A percentile compares a stretch with the other conserved stretches of the same genome.
phyloP scores from a whole-genome alignment of 2,113 vertebrate genomes.

The Anoura caudifer region DNA sequence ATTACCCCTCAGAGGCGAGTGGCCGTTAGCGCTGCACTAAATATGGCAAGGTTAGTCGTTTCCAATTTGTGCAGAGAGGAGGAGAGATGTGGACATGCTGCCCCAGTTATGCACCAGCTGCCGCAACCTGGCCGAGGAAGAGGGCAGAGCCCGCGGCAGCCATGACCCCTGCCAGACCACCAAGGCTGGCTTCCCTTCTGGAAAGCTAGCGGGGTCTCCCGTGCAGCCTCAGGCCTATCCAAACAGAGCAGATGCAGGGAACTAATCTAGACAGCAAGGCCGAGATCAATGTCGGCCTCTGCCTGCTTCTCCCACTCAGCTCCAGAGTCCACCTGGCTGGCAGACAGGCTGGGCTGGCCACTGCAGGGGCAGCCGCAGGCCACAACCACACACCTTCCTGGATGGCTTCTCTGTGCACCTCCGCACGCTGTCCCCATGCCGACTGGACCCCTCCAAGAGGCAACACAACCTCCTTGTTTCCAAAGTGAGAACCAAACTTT shows the following conservation, averaged over 20 bases:
- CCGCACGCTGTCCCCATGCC: fast-evolving
- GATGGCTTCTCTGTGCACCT: background rate
- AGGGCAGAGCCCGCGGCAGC: fast-evolving
- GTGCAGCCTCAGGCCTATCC: background rate
- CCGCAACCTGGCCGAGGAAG: background rate
- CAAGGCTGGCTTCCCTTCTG: background rate
- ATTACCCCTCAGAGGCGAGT: constrained; percentile 90
- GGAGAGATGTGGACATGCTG: constrained; percentile 59
- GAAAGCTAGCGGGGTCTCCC: background rate
- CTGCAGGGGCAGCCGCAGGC: background rate
- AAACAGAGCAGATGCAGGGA: background rate
- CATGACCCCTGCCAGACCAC: fast-evolving
- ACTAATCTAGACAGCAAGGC: background rate
- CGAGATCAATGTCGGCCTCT: background rate
- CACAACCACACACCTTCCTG: background rate
- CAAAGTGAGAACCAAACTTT: background rate
- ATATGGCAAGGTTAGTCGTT: constrained; percentile 88
- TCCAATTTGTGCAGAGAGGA: constrained; percentile 82
- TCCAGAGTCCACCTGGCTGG: background rate
- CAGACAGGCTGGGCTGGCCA: background rate
- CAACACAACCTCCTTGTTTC: background rate
- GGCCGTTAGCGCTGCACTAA: constrained; percentile 86
- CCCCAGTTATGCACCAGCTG: background rate
- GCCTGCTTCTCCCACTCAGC: background rate
- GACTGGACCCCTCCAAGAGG: background rate